Evolutionary conservation across 2,797 vertebrate genomes (phyloP), one percentile per base, ranked within the genome.

Genomic region (Peromyscus melanophrys): DNA sequence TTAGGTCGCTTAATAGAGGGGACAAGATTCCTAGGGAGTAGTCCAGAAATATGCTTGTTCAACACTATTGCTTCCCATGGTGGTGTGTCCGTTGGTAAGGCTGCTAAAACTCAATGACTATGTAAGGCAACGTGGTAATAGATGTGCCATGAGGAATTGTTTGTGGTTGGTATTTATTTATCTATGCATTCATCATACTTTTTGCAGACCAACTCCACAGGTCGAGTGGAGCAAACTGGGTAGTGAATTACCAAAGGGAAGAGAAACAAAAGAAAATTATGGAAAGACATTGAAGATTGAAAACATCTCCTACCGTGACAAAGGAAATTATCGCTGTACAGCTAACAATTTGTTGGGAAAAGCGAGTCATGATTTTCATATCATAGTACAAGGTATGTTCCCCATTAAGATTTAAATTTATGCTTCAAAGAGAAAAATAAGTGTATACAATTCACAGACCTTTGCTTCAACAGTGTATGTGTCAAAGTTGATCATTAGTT

Each of bases 281-380:
- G 99, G 99, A 80, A 99, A 99, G 94, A 88, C 99, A 12, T 82
- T 99, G 97, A 99, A 99, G 95, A 98, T 99, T 46, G 98, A 99
- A 0, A 92, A 98, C 25, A 99, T 99, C n/a, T 99, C 99, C 17
- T 98, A 98, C 55, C 98, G 97, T 0, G 99, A 99, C 94, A 97
- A 98, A 37, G 99, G 99, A 65, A 99, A 98, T 7, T 99, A 99
- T 97, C 99, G 98, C 94, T 99, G 99, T 98, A 99, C 98, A 0
- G 99, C 99, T 23, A 99, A 90, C 97, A 99, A 99, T 96, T 6
- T 46, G 43, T 95, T 99, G 61, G 99, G 99, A 95, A 98, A 98
- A 76, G 96, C 69, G 3, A 81, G 97, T 23, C 99, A 99, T 43
- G 98, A 99, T 96, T 99, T 99, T 98, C 98, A 97, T 0, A 99